Percentiles rank a stretch among this genome's conserved stretches.
These are phyloP conservation scores for Deilephila elpenor DNA, from an alignment of 2,888 invertebrate genomes.

Conservation along the genomic window DNA sequence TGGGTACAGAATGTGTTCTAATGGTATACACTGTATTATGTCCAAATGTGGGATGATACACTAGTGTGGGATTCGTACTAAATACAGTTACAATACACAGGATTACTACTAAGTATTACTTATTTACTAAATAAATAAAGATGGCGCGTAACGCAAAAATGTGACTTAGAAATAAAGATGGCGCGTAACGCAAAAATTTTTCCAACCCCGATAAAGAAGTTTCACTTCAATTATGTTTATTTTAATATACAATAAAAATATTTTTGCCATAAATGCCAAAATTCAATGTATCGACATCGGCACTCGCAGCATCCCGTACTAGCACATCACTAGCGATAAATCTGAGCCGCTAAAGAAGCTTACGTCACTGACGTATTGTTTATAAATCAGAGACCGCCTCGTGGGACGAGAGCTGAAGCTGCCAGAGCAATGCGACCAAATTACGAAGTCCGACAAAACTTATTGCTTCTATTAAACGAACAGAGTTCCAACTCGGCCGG, in stretches of 20 bases:
- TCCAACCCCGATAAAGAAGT: too few relatives aligned
- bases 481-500: background rate
- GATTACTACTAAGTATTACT: too few relatives aligned
- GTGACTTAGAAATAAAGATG: too few relatives aligned
- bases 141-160: too few relatives aligned
- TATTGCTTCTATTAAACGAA: conserved; percentile 24
- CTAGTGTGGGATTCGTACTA: too few relatives aligned
- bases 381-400: conserved; percentile 77
- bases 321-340: conserved; percentile 76
- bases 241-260: background rate
- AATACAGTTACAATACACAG: too few relatives aligned
- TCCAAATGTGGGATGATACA: too few relatives aligned
- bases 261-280: background rate
- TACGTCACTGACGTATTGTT: conserved; percentile 84
- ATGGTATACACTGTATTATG: too few relatives aligned
- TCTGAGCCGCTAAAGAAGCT: conserved; percentile 83
- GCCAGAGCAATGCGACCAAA: conserved; percentile 39
- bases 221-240: background rate
- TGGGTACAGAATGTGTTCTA: too few relatives aligned
- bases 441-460: conserved; percentile 32
- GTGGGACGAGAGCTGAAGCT: conserved; percentile 50
- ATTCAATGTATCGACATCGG: conserved; percentile 50
- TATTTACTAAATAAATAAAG: too few relatives aligned
- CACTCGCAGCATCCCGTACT: conserved; percentile 45
- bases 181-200: too few relatives aligned